These are phyloP conservation scores for Conomelus anceps DNA, from an alignment of 2,888 invertebrate species.

Conservation along the genomic window DNA sequence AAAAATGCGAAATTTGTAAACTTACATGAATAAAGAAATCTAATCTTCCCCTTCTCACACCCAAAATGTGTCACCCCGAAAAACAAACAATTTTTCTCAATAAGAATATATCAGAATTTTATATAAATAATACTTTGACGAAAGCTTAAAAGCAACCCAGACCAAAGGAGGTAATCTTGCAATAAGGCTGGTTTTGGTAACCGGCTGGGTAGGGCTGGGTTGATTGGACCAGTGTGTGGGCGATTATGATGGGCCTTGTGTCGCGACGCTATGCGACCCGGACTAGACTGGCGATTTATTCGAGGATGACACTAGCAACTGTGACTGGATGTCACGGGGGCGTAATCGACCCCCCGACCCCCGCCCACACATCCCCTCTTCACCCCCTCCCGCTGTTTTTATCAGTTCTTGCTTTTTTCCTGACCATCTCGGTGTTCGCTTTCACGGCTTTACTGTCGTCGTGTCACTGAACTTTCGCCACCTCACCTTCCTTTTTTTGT, in stretches of 20 bases:
- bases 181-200: background rate
- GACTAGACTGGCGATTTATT: background rate
- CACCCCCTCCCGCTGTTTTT: background rate
- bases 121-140: background rate
- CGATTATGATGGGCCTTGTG: background rate
- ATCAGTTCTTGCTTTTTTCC: background rate
- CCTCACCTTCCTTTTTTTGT: background rate
- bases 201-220: background rate
- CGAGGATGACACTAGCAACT: background rate
- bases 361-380: too few species aligned
- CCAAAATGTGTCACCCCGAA: background rate
- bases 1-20: too few species aligned
- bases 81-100: too few species aligned
- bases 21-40: too few species aligned
- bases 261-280: background rate
- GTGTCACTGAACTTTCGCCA: background rate
- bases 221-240: background rate
- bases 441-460: background rate
- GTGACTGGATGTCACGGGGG: background rate
- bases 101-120: background rate
- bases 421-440: background rate
- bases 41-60: too few species aligned
- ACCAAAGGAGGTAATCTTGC: background rate
- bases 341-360: background rate
- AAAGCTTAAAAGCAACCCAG: background rate